Conservation (phyloP, 2,113 vertebrate species). For the Blennius ocellaris region DNA sequence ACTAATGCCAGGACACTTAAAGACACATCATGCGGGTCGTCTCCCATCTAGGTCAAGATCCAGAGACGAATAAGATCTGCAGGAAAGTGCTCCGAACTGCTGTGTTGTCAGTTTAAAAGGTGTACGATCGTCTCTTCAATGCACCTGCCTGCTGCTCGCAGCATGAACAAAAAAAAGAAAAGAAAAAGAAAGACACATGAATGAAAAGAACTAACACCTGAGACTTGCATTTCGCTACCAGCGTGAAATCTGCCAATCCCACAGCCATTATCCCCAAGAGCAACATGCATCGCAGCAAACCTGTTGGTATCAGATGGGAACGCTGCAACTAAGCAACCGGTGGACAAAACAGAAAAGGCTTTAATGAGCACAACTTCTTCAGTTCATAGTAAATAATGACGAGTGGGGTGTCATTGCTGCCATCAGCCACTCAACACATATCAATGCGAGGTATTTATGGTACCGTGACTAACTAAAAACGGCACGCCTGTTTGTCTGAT, state of each 20-base stretch:
- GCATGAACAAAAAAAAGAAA: background rate
- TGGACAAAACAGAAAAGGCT: slow-evolving; percentile 25
- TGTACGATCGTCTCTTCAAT: slow-evolving; percentile 35
- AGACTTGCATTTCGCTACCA: slow-evolving; percentile 9
- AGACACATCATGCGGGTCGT: slow-evolving; percentile 67
- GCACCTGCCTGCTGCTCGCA: slow-evolving; percentile 12
- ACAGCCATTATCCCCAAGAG: slow-evolving; percentile 32
- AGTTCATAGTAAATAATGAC: slow-evolving; percentile 37
- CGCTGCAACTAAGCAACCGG: slow-evolving; percentile 54
- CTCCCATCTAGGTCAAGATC: slow-evolving; percentile 69
- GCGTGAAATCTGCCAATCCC: slow-evolving; percentile 30
- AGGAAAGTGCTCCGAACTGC: slow-evolving; percentile 20
- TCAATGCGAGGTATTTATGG: slow-evolving; percentile 32
- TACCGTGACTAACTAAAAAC: slow-evolving; percentile 32
- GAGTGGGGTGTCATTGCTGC: slow-evolving; percentile 7
- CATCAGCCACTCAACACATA: slow-evolving; percentile 17
- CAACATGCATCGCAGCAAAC: background rate
- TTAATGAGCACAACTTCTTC: slow-evolving; percentile 24
- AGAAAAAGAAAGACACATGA: slow-evolving; percentile 1
- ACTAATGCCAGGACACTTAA: slow-evolving; percentile 57
- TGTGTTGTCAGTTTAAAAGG: slow-evolving; percentile 20
- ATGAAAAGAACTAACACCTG: slow-evolving; percentile 14
- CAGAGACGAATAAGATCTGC: slow-evolving; percentile 32
- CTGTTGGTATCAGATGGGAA: slow-evolving; percentile 42
- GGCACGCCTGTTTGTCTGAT: slow-evolving; percentile 45